Evolutionary conservation across 2,888 invertebrate species (phyloP), one percentile per base, ranked within the genome.

Genomic region (Strigamia transsilvanica): DNA sequence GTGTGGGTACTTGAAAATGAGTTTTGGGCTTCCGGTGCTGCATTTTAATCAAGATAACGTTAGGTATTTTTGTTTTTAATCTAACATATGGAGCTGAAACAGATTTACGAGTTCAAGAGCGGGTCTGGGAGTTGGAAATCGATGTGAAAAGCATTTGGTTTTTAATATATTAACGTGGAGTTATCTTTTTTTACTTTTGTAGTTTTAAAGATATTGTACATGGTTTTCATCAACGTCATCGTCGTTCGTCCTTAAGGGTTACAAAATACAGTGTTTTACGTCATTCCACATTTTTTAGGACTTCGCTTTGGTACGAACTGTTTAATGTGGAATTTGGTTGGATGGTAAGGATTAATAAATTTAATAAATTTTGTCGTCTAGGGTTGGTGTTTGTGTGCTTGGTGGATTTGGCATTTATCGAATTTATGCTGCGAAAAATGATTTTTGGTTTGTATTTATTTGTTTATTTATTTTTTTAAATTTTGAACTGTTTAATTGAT

Each of bases 61-160:
- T 56, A 61, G 61, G 61, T 61, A 61, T 61, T 61, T 61, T 61
- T 61, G 61, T 61, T 61, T n/a, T 61, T 61, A 61, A 61, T 61
- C 61, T 61, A 23, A 61, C 61, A 61, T 61, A 23, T 61, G 61
- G 61, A 61, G 61, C 61, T 18, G 61, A 21, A 61, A 21, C 21
- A 23, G 61, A 61, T 61, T 61, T 61, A 61, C 61, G 61, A 61
- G 18, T 61, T 61, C 10, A 61, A 61, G 61, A 61, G 46, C 46
- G n/a, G 61, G 61, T 61, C 23, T 61, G 61, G 46, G 23, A 61
- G 61, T 23, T 61, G 61, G 7, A 23, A 61, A 23, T 61, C 21
- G 3, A 61, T n/a, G 23, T 1, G 61, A 61, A 61, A 23, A 23
- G 10, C 21, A 23, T 18, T 61, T 61, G 13, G 61, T 18, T 61